Percentiles rank a stretch among this genome's conserved stretches.
Conservation (phyloP, 64 coral and sea anemone genomes). For the Montipora capricornis region DNA sequence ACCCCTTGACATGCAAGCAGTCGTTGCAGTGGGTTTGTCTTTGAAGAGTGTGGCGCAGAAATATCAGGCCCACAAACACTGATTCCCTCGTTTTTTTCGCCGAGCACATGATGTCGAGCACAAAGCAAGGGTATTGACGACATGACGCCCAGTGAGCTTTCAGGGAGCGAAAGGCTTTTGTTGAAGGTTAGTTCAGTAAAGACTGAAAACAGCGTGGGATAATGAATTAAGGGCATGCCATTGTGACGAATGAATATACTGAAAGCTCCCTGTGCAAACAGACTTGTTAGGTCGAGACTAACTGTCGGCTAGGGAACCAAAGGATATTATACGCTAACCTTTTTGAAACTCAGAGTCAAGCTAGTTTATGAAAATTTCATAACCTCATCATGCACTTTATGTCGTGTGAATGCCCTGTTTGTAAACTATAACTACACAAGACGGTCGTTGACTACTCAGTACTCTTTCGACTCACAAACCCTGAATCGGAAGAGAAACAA, state of each 20-base stretch:
- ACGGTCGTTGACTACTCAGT: no score
- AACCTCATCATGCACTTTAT: no score
- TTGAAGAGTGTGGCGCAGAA: background rate
- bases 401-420: no score
- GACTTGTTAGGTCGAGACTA: background rate
- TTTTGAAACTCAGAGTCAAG: no score
- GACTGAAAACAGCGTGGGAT: background rate
- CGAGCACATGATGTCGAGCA: slow-evolving; percentile 21
- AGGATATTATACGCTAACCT: no score
- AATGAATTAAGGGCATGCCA: background rate
- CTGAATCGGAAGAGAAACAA: no score
- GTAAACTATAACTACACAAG: no score
- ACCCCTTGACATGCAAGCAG: background rate
- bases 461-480: no score
- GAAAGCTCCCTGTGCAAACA: background rate
- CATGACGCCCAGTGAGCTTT: background rate
- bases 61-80: background rate
- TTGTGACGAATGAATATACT: background rate
- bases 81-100: background rate
- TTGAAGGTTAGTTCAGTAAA: slow-evolving; percentile 39
- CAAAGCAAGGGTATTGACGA: background rate
- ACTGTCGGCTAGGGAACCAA: no score
- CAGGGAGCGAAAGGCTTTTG: background rate
- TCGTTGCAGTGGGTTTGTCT: background rate
- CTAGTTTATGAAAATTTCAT: no score